Evolutionary conservation across 1,140 invertebrate genomes (phyloP), one percentile per base, ranked within the genome.

Genomic region (Hyles vespertilio): DNA sequence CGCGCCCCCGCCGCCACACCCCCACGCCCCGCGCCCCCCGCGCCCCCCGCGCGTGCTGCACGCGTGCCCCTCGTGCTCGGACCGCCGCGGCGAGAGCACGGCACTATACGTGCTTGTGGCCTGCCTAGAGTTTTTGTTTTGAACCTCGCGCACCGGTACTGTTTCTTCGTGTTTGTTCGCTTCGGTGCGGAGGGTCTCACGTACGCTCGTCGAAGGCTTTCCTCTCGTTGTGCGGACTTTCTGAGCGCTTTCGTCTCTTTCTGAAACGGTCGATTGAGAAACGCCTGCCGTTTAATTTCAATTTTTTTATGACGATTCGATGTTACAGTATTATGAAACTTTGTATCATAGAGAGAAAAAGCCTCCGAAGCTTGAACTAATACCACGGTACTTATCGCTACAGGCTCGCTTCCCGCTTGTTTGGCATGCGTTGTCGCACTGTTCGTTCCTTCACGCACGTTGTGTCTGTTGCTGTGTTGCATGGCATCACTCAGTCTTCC

Each of bases 61-160:
- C 54, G 44, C 54, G 54, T 56, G 54, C 54, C 54, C 22, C 33
- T 46, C 63, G 34, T 69, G 67, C 62, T 65, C 72, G 69, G 65
- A 59, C 33, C 65, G 61, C 8, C 74, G 66, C 64, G 49, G 63
- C 57, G 85, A 89, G 67, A 89, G 74, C 85, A 82, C 74, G 55
- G 84, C 89, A 60, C 81, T 90, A 69, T 84, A 84, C 78, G 81
- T 89, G 80, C 84, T 90, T 79, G 83, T 90, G 72, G 89, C 89
- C 84, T 90, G 89, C 75, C 84, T 90, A 76, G 89, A 90, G 75
- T 90, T 90, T 84, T 84, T 90, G 71, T 90, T 90, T 79, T 90
- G 79, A 88, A 51, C 67, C 69, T 61, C 68, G 67, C 74, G 75
- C 75, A 77, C 76, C 81, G 82, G 84, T 89, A 85, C 76, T 79